Conservation (phyloP, 53 echinoderm and acorn worm species). For the Paelopatides confundens region DNA sequence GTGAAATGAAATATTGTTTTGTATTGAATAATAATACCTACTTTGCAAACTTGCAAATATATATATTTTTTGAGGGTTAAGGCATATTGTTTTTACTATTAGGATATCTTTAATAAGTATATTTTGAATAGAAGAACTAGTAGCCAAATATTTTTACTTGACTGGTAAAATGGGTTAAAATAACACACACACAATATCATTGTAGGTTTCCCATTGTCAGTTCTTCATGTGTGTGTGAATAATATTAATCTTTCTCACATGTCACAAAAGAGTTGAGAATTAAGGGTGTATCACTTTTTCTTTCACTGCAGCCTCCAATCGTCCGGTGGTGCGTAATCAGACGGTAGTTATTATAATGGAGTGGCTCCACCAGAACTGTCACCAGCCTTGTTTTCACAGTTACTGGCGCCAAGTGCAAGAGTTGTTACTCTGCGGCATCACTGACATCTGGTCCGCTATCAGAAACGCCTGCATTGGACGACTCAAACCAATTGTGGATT, state of each 20-base stretch:
- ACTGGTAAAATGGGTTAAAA: too few relatives aligned
- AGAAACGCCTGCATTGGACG: conserved; percentile 82
- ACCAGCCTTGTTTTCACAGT: conserved; percentile 57
- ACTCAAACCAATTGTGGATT: conserved; percentile 67
- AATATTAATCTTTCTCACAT: background rate
- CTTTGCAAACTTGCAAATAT: too few relatives aligned
- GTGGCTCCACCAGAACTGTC: conserved; percentile 79
- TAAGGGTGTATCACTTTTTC: too few relatives aligned
- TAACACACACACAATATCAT: background rate
- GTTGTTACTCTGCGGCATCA: conserved; percentile 77
- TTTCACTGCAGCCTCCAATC: conserved; percentile 63
- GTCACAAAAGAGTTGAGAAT: too few relatives aligned
- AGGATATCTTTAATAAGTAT: too few relatives aligned
- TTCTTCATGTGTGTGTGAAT: too few relatives aligned
- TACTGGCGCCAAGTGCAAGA: conserved; percentile 65
- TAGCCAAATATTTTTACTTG: too few relatives aligned
- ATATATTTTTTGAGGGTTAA: too few relatives aligned
- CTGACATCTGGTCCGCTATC: conserved; percentile 96
- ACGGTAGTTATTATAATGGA: conserved; percentile 94
- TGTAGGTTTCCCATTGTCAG: background rate
- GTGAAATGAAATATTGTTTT: too few relatives aligned
- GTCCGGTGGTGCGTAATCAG: conserved; percentile 94
- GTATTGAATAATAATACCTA: too few relatives aligned
- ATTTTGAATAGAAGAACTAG: too few relatives aligned
- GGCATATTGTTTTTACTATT: too few relatives aligned